A percentile compares a stretch with the other conserved stretches of the same genome.
phyloP scores from a whole-genome alignment of 2,113 vertebrate genomes.

The Bettongia penicillata region DNA sequence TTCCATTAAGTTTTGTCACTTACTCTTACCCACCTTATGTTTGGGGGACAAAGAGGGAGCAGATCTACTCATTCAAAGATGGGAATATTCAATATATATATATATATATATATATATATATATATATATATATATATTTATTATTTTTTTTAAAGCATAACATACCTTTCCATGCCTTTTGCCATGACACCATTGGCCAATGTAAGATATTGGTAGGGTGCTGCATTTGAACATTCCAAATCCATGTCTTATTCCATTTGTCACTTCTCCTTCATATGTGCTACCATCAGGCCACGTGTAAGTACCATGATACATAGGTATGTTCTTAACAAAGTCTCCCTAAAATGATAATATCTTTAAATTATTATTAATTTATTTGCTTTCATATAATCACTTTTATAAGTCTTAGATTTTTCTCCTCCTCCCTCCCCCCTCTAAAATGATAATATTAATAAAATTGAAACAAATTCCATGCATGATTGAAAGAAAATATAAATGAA shows the following conservation, averaged over 20 bases:
- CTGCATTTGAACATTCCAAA: constrained; percentile 87
- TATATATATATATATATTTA: too few relatives aligned
- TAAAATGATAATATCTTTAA: constrained; percentile 66
- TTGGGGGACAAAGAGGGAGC: background rate
- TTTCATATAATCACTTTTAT: too few relatives aligned
- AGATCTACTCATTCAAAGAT: accelerated
- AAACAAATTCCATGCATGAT: accelerated
- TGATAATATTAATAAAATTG: background rate
- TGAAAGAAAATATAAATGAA: background rate
- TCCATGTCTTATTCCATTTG: constrained; percentile 87
- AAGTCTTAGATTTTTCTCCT: too few relatives aligned
- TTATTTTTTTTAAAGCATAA: accelerated
- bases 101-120: too few relatives aligned
- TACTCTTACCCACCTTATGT: background rate
- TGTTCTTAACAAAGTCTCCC: constrained; percentile 91
- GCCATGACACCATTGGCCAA: constrained; percentile 89
- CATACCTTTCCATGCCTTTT: constrained; percentile 92
- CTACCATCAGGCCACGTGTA: constrained; percentile 92
- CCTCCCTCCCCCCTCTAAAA: constrained; percentile 76
- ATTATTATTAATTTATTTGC: too few relatives aligned
- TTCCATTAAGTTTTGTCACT: background rate
- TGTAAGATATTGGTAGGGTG: constrained; percentile 82
- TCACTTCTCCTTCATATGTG: constrained; percentile 88
- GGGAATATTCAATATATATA: background rate
- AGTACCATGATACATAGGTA: constrained; percentile 84